Evolutionary conservation across 2,797 vertebrate genomes (phyloP).

Genomic region (Pyrocephalus nanus): DNA sequence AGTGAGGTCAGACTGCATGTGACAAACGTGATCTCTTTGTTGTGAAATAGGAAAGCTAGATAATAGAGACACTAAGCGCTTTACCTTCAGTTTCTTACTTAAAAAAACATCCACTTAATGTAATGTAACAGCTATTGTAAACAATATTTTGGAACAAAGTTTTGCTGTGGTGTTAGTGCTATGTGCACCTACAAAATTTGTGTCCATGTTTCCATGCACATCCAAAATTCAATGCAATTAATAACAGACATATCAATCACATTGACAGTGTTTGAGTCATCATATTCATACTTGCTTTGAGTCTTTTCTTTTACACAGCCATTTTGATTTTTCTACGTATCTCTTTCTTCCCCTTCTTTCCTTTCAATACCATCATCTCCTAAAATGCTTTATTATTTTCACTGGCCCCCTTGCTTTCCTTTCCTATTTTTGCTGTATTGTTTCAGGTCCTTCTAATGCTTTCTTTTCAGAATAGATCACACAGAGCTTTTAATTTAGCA

Average conservation of each 20-base stretch:
- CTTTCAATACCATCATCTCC: background rate
- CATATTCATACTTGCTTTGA: background rate
- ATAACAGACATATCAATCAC: background rate
- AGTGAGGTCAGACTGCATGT: background rate
- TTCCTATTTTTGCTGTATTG: background rate
- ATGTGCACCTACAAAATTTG: background rate
- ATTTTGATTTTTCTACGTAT: background rate
- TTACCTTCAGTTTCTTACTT: background rate
- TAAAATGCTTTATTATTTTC: background rate
- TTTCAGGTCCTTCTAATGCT: background rate
- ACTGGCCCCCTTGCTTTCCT: background rate
- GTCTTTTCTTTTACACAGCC: background rate
- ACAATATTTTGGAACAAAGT: background rate
- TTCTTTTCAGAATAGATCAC: slow-evolving; percentile 2
- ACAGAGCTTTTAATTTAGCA: slow-evolving; percentile 13
- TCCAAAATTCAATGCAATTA: slow-evolving; percentile 3
- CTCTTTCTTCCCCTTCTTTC: background rate
- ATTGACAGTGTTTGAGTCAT: slow-evolving; percentile 6
- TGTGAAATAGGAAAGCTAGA: background rate
- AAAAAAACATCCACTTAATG: background rate
- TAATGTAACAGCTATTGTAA: background rate
- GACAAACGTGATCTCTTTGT: background rate
- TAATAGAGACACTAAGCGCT: background rate
- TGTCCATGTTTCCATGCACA: background rate
- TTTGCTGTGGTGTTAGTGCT: background rate